Conservation (phyloP, 2,113 vertebrate species). For the Ptychochromis oligacanthus region DNA sequence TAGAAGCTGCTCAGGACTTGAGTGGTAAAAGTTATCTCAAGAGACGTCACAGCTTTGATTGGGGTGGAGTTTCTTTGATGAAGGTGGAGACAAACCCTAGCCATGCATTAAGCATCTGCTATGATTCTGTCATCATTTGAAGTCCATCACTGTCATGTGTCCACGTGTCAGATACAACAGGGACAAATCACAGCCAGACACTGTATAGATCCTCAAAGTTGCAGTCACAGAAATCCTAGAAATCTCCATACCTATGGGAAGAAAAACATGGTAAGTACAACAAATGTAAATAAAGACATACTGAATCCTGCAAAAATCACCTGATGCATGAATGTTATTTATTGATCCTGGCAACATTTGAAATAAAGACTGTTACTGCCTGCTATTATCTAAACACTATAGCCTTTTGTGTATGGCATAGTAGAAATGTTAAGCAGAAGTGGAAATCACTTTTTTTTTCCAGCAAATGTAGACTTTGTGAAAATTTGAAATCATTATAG, state of each 20-base stretch:
- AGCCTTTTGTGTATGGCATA: neutral
- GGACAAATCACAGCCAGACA: neutral
- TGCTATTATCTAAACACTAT: too few species aligned
- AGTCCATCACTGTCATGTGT: neutral
- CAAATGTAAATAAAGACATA: neutral
- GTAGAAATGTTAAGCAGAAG: neutral
- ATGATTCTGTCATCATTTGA: neutral
- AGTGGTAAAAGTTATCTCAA: neutral
- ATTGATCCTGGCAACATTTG: too few species aligned
- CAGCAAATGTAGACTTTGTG: neutral
- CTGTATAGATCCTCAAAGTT: neutral
- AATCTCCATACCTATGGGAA: constrained; percentile 65
- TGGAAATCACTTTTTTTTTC: neutral
- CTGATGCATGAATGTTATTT: neutral
- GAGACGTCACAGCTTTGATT: neutral
- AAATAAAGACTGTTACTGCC: too few species aligned
- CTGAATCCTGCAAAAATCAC: neutral
- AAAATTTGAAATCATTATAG: neutral
- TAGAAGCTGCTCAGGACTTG: neutral
- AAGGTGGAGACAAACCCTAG: neutral
- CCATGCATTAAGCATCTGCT: neutral
- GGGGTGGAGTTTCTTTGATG: neutral
- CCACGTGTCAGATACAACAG: constrained; percentile 1
- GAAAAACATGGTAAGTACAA: neutral
- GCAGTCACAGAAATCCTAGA: constrained; percentile 45